Evolutionary conservation across 2,113 vertebrate species (phyloP).

Genomic region (Taurulus bubalis): DNA sequence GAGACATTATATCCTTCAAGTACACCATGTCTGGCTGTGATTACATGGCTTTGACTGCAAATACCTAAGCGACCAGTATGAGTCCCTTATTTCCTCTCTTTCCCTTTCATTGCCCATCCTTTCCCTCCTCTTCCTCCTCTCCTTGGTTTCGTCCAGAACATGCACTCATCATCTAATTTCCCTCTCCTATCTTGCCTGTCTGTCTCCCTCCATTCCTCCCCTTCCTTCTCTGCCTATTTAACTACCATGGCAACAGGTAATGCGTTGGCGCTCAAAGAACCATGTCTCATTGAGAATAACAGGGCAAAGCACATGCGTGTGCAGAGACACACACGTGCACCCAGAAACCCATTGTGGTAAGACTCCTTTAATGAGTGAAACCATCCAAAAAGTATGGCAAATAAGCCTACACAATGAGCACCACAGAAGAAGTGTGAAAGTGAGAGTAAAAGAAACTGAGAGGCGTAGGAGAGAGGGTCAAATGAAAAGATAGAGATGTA

Average conservation of each 20-base stretch:
- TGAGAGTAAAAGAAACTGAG: constrained; percentile 55
- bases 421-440: constrained; percentile 47
- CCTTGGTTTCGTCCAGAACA: constrained; percentile 54
- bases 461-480: constrained; percentile 41
- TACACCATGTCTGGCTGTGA: constrained; percentile 6
- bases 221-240: constrained; percentile 75
- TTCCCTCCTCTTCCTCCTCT: constrained; percentile 16
- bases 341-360: constrained; percentile 16
- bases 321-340: constrained; percentile 20
- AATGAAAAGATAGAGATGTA: constrained; percentile 56
- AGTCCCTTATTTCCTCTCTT: constrained; percentile 13
- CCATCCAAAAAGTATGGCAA: constrained; percentile 52
- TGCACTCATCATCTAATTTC: constrained; percentile 68
- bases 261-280: constrained; percentile 66
- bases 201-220: constrained; percentile 62
- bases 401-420: constrained; percentile 22
- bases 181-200: constrained; percentile 37
- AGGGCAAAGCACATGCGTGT: constrained; percentile 9
- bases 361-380: constrained; percentile 40
- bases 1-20: constrained; percentile 14
- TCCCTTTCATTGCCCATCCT: constrained; percentile 20
- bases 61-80: neutral
- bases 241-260: constrained; percentile 83
- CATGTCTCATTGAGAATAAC: constrained; percentile 52
- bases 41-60: constrained; percentile 6